These are phyloP conservation scores for Actenoides lindsayi DNA, from an alignment of 2,113 vertebrate species.

Conservation along the genomic window DNA sequence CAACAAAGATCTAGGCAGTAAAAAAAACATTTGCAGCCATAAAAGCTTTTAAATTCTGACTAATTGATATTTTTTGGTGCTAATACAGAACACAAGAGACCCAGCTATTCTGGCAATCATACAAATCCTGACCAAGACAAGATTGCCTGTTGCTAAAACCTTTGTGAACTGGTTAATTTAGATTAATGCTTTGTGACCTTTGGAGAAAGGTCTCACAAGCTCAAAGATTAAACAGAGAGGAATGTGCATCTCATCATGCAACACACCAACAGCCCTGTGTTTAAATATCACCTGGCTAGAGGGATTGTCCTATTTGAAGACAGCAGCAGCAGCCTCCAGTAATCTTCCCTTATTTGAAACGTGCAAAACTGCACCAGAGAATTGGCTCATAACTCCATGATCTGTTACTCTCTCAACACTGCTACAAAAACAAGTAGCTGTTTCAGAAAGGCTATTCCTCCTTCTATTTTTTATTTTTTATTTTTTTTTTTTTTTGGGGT, in stretches of 20 bases:
- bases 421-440: background rate
- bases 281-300: background rate
- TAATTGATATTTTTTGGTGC: background rate
- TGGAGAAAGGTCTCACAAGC: background rate
- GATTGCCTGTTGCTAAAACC: background rate
- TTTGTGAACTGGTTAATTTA: constrained; percentile 1
- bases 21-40: background rate
- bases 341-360: background rate
- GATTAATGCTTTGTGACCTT: constrained; percentile 19
- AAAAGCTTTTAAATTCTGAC: background rate
- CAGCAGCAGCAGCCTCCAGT: background rate
- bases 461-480: background rate
- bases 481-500: background rate
- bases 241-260: background rate
- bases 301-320: background rate
- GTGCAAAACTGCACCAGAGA: background rate
- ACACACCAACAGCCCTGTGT: background rate
- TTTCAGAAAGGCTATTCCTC: background rate
- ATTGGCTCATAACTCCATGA: background rate
- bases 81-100: background rate
- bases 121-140: background rate
- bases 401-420: background rate
- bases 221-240: constrained; percentile 11
- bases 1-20: background rate
- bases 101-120: background rate